Base-by-base conservation (phyloP, 2,113 vertebrate genomes). In the Micronisus gabar region DNA sequence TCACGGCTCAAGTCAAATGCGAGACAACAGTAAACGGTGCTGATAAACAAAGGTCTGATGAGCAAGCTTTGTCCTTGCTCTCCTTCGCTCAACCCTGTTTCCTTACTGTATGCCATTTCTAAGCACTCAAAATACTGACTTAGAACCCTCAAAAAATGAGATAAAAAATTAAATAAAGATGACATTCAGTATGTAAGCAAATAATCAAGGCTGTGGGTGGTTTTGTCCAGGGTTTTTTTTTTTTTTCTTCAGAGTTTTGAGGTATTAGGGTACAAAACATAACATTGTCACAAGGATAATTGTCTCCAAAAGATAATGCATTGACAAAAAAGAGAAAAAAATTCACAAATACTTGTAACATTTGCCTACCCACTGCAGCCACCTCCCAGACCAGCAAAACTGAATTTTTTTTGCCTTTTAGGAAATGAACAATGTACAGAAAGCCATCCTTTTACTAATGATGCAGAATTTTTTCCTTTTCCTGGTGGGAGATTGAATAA, bases 11-110 rank as follows among this genome's bases (percentile, higher is more conserved):
- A 61, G 29, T 65, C 16, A 74, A 58, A 45, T 15, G 4, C 62
- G 13, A 63, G 45, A 58, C 5, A 58, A 63, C 4, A 58, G 27
- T 7, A 74, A 84, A 53, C 0, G 0, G 3, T 53, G 8, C 5
- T 45, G 12, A 38, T 61, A 47, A 75, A 3, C 5, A n/a, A 59
- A 73, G 45, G 4, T 47, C 18, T 59, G 17, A 79, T 45, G 9
- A 74, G 19, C 14, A 80, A 63, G 9, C 43, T 63, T 82, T 67
- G 17, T 79, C 15, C 8, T 80, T 80, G 5, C 3, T 55, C 6
- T 62, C 13, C 26, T 65, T 62, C 22, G 65, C 36, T 81, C 12
- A 30, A 2, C 6, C 14, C 8, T 56, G 23, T 61, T 80, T 75
- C 9, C 29, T 67, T 43, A 29, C 2, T 17, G 8, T 21, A 63